A percentile compares a stretch with the other conserved stretches of the same genome.
Evolutionary conservation across 1,140 invertebrate species (phyloP).

Genomic region (Drosophila asahinai): DNA sequence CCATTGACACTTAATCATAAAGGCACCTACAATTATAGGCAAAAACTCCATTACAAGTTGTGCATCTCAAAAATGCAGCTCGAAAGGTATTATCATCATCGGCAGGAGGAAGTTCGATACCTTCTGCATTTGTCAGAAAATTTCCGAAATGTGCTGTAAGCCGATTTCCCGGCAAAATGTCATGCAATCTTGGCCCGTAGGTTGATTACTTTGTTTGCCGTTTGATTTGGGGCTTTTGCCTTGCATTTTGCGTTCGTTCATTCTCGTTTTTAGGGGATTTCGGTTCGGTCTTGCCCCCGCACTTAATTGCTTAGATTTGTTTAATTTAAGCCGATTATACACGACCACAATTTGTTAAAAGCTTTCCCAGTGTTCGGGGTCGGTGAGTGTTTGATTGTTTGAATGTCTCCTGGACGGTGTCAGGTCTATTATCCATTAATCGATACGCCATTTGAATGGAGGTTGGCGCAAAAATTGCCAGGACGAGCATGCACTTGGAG

Average conservation of each 20-base stretch:
- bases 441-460: slow-evolving; percentile 26
- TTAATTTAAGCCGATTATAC: slow-evolving; percentile 77
- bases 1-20: slow-evolving; percentile 39
- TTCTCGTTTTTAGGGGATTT: slow-evolving; percentile 35
- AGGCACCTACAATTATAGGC: slow-evolving; percentile 26
- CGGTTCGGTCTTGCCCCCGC: slow-evolving; percentile 8
- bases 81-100: slow-evolving; percentile 6
- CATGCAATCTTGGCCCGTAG: slow-evolving; percentile 33
- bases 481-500: not conserved
- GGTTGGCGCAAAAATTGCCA: not conserved
- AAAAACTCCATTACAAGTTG: slow-evolving; percentile 10
- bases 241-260: slow-evolving; percentile 16
- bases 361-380: slow-evolving; percentile 25
- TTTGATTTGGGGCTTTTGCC: slow-evolving; percentile 34
- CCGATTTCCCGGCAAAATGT: slow-evolving; percentile 27
- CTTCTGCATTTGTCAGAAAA: slow-evolving; percentile 10
- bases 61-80: slow-evolving; percentile 13
- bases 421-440: slow-evolving; percentile 69
- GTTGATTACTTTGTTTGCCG: slow-evolving; percentile 60
- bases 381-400: not conserved
- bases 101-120: not conserved
- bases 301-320: slow-evolving; percentile 76
- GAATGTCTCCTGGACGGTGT: slow-evolving; percentile 48
- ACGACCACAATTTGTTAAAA: slow-evolving; percentile 76
- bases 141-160: slow-evolving; percentile 28